A percentile compares a stretch with the other conserved stretches of the same genome.
phyloP scores from a whole-genome alignment of 2,888 invertebrate species.

The Luperina testacea region DNA sequence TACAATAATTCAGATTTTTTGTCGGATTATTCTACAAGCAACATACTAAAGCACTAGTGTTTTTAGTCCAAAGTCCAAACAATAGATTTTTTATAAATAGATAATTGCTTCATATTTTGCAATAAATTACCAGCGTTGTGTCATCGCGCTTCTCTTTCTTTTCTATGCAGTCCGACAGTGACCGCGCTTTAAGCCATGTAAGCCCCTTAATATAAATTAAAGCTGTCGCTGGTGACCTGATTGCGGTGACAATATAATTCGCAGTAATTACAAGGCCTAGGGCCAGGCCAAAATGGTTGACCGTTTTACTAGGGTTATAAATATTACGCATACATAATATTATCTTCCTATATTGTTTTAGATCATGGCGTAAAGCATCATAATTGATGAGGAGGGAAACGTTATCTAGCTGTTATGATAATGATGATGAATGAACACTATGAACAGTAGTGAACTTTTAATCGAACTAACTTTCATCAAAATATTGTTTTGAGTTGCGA shows the following conservation, averaged over 20 bases:
- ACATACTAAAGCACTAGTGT: no score
- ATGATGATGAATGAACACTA: constrained; percentile 46
- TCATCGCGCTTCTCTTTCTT: no score
- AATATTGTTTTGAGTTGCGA: constrained; percentile 10
- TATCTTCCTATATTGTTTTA: neutral
- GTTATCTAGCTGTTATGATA: constrained; percentile 31
- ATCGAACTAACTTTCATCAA: constrained; percentile 26
- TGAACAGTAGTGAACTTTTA: constrained; percentile 49
- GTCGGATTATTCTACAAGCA: no score
- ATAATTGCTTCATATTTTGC: no score
- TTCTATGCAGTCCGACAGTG: no score
- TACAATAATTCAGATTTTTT: no score
- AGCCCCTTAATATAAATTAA: neutral
- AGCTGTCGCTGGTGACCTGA: neutral
- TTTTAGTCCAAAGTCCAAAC: no score
- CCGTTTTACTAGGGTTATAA: neutral
- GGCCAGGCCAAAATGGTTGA: neutral
- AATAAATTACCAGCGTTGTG: no score
- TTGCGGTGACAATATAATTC: neutral
- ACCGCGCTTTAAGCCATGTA: no score
- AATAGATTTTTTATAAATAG: no score
- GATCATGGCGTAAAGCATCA: neutral
- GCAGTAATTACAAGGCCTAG: neutral
- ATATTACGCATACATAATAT: neutral
- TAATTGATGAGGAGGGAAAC: constrained; percentile 23